Evolutionary conservation across 2,113 vertebrate species (phyloP).

Genomic region (Thamnaconus septentrionalis): DNA sequence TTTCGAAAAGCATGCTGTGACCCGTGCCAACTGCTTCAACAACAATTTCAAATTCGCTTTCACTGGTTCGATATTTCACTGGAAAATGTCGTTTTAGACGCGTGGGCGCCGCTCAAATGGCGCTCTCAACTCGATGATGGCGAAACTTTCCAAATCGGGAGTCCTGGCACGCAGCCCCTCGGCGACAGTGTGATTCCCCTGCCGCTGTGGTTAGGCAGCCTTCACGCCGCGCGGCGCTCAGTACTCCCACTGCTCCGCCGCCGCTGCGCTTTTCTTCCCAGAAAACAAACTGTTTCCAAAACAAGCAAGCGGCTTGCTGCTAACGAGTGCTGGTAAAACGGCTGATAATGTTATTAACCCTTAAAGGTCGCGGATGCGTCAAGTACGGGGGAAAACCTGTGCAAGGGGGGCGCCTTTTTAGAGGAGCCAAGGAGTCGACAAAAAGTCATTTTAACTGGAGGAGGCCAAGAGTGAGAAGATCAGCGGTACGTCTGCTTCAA

Average conservation of each 20-base stretch:
- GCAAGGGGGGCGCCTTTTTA: conserved; percentile 3
- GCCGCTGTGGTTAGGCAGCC: conserved; percentile 46
- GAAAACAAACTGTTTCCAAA: conserved; percentile 67
- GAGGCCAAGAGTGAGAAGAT: conserved; percentile 23
- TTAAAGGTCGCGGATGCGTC: too few species aligned
- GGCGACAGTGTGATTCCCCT: conserved; percentile 60
- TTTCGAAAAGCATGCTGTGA: too few species aligned
- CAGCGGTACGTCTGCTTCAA: conserved; percentile 49
- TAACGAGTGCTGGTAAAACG: conserved; percentile 56
- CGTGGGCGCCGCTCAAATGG: conserved; percentile 25
- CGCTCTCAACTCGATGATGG: conserved; percentile 22
- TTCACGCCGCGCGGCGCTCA: conserved; percentile 22
- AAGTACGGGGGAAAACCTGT: too few species aligned
- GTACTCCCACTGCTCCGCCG: conserved; percentile 57
- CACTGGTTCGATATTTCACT: background rate
- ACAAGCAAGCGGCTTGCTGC: conserved; percentile 31
- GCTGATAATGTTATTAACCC: background rate
- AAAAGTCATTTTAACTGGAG: conserved; percentile 27
- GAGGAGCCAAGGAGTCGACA: conserved; percentile 25
- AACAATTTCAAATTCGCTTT: background rate
- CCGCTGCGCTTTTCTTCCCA: conserved; percentile 37
- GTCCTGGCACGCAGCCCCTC: conserved; percentile 49
- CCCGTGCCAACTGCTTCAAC: background rate
- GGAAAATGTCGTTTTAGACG: conserved; percentile 9
- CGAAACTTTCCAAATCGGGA: conserved; percentile 49